phyloP scores from a whole-genome alignment of 2,888 invertebrate genomes.

The Eudemis profundana region DNA sequence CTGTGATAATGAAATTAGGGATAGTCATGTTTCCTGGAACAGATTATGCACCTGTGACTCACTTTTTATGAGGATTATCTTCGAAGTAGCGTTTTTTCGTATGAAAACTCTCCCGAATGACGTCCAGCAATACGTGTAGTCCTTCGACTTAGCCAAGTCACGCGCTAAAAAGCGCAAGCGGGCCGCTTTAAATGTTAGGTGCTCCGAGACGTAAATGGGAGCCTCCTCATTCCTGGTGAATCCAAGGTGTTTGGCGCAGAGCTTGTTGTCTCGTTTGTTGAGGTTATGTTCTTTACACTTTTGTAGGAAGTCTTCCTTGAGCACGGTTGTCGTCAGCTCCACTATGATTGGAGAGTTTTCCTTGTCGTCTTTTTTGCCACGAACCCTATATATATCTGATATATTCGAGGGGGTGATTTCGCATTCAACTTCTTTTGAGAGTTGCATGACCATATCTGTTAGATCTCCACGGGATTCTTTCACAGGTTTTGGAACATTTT shows the following conservation, averaged over 20 bases:
- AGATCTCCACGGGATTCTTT: conserved; percentile 44
- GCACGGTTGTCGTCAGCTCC: conserved; percentile 45
- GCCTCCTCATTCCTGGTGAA: conserved; percentile 38
- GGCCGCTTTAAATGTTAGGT: conserved; percentile 46
- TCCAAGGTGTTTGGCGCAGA: conserved; percentile 48
- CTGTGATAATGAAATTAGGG: too few species aligned
- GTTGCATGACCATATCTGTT: conserved; percentile 35
- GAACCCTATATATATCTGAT: conserved; percentile 46
- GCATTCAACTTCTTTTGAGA: conserved; percentile 37
- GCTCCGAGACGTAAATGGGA: conserved; percentile 46
- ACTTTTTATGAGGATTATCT: conserved; percentile 43
- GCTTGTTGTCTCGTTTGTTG: conserved; percentile 43
- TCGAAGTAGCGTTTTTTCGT: conserved; percentile 43
- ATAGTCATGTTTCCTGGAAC: too few species aligned
- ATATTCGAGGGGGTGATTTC: conserved; percentile 33
- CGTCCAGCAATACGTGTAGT: too few species aligned
- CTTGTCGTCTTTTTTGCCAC: conserved; percentile 15
- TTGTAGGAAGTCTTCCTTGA: conserved; percentile 43
- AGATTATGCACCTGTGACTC: conserved; percentile 40
- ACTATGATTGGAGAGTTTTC: conserved; percentile 46
- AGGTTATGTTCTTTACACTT: conserved; percentile 45
- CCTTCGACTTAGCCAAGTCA: conserved; percentile 45
- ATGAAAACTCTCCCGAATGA: conserved; percentile 48
- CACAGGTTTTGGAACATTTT: conserved; percentile 44
- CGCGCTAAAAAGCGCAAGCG: conserved; percentile 47